Conservation (phyloP, 2,113 vertebrate species). For the Ramphastos sulfuratus region DNA sequence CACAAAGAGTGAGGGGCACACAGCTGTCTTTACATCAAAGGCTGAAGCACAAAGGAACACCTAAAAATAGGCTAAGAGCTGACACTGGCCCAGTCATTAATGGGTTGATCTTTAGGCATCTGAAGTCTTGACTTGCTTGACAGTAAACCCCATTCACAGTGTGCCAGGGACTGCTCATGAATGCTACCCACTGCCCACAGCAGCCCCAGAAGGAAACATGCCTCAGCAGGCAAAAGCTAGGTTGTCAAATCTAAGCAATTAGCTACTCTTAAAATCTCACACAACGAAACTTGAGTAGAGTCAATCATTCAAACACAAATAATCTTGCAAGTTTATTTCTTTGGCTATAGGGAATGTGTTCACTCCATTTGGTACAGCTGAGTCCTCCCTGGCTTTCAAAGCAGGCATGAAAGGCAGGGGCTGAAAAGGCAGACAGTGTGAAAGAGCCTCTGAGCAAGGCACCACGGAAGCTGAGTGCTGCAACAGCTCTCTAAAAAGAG, state of each 20-base stretch:
- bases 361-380: not conserved
- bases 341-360: not conserved
- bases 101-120: constrained; percentile 2
- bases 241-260: not conserved
- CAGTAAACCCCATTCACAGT: constrained; percentile 28
- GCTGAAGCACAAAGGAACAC: not conserved
- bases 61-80: constrained; percentile 30
- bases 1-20: constrained; percentile 2
- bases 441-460: not conserved
- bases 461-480: not conserved
- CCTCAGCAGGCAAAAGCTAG: not conserved
- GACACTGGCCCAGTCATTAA: not conserved
- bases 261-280: not conserved
- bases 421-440: not conserved
- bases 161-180: constrained; percentile 42
- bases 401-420: not conserved
- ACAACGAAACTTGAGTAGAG: not conserved
- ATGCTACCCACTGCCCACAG: not conserved
- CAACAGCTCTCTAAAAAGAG: not conserved
- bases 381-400: not conserved
- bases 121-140: constrained; percentile 23
- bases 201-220: not conserved
- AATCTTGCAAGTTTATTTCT: not conserved
- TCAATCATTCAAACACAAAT: not conserved
- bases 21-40: constrained; percentile 60